These are phyloP conservation scores for Paracyclopina nana DNA, from an alignment of 1,140 invertebrate genomes.

Conservation along the genomic window DNA sequence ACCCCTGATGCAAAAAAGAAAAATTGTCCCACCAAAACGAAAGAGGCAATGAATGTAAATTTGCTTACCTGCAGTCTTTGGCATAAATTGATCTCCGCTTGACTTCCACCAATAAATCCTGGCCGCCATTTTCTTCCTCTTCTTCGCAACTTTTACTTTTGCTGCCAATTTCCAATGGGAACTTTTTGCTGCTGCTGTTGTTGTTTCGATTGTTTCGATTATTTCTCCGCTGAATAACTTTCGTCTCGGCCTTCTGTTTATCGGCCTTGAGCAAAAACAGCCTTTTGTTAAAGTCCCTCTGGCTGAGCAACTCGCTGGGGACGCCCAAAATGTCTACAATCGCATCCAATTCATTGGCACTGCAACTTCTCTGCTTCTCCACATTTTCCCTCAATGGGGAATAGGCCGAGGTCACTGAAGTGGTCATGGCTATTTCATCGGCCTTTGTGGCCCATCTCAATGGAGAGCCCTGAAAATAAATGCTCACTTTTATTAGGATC, in stretches of 20 bases:
- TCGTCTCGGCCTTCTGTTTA: constrained; percentile 4
- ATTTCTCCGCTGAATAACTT: not conserved
- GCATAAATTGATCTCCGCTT: not conserved
- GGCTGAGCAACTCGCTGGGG: not conserved
- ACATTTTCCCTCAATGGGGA: not conserved
- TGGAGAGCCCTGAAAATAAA: not conserved
- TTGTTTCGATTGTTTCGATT: not conserved
- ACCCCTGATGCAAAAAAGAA: no score
- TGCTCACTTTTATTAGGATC: no score
- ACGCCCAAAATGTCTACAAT: constrained; percentile 11
- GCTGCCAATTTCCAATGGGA: not conserved
- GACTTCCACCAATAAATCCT: no score
- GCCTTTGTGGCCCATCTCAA: constrained; percentile 8
- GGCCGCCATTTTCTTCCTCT: not conserved
- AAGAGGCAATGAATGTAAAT: no score
- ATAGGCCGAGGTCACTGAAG: not conserved
- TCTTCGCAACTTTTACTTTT: not conserved
- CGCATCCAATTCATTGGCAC: constrained; percentile 9
- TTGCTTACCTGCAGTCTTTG: not conserved
- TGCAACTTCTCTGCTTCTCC: no score
- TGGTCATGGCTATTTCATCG: constrained; percentile 3
- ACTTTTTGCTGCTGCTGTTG: not conserved
- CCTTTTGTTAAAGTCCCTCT: constrained; percentile 8
- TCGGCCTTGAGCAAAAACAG: constrained; percentile 3
- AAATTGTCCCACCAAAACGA: no score